A percentile compares a stretch with the other conserved stretches of the same genome.
Conservation (phyloP, 2,113 vertebrate species). For the Cephalopholis sonnerati region DNA sequence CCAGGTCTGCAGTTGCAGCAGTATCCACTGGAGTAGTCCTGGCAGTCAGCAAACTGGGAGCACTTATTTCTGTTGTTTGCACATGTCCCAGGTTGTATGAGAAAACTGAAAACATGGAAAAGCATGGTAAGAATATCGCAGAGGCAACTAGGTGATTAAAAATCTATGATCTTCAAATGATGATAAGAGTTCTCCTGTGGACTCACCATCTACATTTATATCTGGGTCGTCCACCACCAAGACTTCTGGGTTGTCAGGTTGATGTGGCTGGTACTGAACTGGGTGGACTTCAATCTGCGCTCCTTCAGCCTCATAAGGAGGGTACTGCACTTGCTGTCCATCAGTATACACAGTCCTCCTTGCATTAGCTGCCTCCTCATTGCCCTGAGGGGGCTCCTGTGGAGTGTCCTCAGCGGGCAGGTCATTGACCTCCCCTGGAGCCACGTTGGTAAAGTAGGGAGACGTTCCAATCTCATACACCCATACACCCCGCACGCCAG, state of each 20-base stretch:
- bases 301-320: slow-evolving; percentile 47
- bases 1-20: slow-evolving; percentile 93
- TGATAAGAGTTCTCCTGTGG: slow-evolving; percentile 1
- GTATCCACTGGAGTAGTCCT: slow-evolving; percentile 89
- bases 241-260: slow-evolving; percentile 85
- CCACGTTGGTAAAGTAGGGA: slow-evolving; percentile 80
- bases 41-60: slow-evolving; percentile 91
- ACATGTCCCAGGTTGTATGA: slow-evolving; percentile 90
- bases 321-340: slow-evolving; percentile 57
- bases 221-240: slow-evolving; percentile 85
- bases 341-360: slow-evolving; percentile 30
- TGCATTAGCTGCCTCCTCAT: background rate
- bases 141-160: background rate
- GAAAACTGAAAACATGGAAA: slow-evolving; percentile 87
- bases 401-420: slow-evolving; percentile 52
- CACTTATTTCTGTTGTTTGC: slow-evolving; percentile 90
- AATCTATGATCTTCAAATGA: background rate
- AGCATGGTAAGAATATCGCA: background rate
- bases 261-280: slow-evolving; percentile 79
- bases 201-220: slow-evolving; percentile 89
- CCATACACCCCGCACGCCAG: slow-evolving; percentile 90
- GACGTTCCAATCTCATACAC: slow-evolving; percentile 92
- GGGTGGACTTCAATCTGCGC: slow-evolving; percentile 71
- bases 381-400: background rate
- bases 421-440: slow-evolving; percentile 84